These are phyloP conservation scores for Metalampra italica DNA, from an alignment of 2,888 invertebrate genomes.

Conservation along the genomic window DNA sequence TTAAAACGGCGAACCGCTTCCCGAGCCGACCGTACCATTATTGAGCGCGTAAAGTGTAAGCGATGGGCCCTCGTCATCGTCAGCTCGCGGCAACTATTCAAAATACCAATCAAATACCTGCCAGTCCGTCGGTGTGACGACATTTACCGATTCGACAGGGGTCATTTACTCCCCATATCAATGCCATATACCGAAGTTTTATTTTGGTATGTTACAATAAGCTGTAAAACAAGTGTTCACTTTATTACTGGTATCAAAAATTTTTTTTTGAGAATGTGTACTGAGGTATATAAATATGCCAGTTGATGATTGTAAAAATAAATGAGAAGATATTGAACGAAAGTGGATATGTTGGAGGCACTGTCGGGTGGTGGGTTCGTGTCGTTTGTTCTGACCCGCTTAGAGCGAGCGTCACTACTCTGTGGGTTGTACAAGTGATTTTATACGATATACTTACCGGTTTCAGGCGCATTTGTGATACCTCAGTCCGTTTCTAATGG, in stretches of 20 bases:
- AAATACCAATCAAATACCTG: slow-evolving; percentile 78
- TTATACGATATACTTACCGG: slow-evolving; percentile 60
- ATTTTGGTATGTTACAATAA: slow-evolving; percentile 71
- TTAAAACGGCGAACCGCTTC: no score
- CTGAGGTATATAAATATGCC: neutral
- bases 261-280: slow-evolving; percentile 28
- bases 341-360: slow-evolving; percentile 8
- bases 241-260: slow-evolving; percentile 63
- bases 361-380: neutral
- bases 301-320: slow-evolving; percentile 18
- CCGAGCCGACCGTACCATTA: neutral
- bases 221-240: slow-evolving; percentile 76
- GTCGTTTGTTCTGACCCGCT: neutral
- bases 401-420: neutral
- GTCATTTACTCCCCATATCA: slow-evolving; percentile 60
- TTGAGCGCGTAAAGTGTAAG: slow-evolving; percentile 18
- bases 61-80: slow-evolving; percentile 35
- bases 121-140: slow-evolving; percentile 76
- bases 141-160: slow-evolving; percentile 70
- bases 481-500: slow-evolving; percentile 71
- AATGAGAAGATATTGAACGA: slow-evolving; percentile 6
- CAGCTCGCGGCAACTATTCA: slow-evolving; percentile 57
- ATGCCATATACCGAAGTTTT: slow-evolving; percentile 73
- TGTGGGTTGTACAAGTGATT: neutral
- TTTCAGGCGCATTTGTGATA: slow-evolving; percentile 73